phyloP scores from a whole-genome alignment of 2,797 vertebrate species.

The Ambastaia sidthimunki region DNA sequence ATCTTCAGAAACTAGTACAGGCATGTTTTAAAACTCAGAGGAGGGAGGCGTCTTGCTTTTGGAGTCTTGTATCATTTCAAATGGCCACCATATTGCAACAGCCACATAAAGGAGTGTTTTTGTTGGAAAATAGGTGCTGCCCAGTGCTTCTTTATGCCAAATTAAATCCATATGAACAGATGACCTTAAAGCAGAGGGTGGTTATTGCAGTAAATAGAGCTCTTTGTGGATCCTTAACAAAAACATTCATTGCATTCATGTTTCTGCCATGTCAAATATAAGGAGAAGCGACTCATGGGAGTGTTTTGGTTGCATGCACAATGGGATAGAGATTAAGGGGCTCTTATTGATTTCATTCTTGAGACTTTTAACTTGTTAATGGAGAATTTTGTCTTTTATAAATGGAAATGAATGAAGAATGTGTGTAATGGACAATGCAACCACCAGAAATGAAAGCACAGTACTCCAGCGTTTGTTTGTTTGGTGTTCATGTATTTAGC shows the following conservation, averaged over 20 bases:
- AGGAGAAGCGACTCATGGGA: slow-evolving; percentile 41
- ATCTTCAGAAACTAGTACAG: slow-evolving; percentile 27
- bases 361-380: slow-evolving; percentile 10
- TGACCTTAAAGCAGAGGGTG: slow-evolving; percentile 42
- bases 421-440: slow-evolving; percentile 11
- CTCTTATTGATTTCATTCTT: background rate
- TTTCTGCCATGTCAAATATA: slow-evolving; percentile 51
- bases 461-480: background rate
- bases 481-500: slow-evolving; percentile 1
- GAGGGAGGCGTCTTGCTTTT: slow-evolving; percentile 60
- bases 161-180: slow-evolving; percentile 56
- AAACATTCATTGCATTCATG: slow-evolving; percentile 57
- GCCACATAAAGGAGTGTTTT: slow-evolving; percentile 61
- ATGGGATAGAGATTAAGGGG: slow-evolving; percentile 30
- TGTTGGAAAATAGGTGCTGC: slow-evolving; percentile 56
- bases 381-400: background rate
- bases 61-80: slow-evolving; percentile 54
- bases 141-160: slow-evolving; percentile 43
- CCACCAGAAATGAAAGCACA: slow-evolving; percentile 1
- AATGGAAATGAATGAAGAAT: background rate
- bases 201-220: slow-evolving; percentile 59
- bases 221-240: slow-evolving; percentile 58
- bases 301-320: slow-evolving; percentile 38
- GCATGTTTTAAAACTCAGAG: slow-evolving; percentile 43
- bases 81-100: slow-evolving; percentile 44